A percentile compares a stretch with the other conserved stretches of the same genome.
Evolutionary conservation across 2,888 invertebrate species (phyloP).

Genomic region (Eristalis pertinax): DNA sequence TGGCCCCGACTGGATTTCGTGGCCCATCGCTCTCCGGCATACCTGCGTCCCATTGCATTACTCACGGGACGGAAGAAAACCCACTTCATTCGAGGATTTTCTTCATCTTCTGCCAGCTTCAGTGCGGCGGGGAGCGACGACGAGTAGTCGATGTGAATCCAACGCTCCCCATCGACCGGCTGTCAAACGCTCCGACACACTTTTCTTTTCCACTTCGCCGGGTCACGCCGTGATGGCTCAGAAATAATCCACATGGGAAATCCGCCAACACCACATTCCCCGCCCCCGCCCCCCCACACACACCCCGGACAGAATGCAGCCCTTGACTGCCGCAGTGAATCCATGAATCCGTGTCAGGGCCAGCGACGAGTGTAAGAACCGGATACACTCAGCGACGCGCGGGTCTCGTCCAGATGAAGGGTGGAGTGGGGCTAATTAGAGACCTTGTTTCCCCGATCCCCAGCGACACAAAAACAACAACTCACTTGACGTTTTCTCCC

Average conservation of each 20-base stretch:
- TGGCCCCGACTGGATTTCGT: not conserved
- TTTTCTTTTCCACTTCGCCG: not conserved
- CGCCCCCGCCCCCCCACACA: no score
- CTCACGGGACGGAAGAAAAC: not conserved
- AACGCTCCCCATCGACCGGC: not conserved
- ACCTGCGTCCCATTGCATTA: not conserved
- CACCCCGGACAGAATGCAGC: not conserved
- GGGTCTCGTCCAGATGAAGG: not conserved
- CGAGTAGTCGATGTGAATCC: not conserved
- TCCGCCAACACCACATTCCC: not conserved
- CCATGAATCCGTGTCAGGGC: constrained; percentile 30
- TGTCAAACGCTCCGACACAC: not conserved
- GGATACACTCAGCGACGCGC: constrained; percentile 24
- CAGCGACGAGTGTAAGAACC: constrained; percentile 4
- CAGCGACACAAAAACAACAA: not conserved
- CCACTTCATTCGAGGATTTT: not conserved
- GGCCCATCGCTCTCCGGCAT: not conserved
- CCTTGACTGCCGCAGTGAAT: not conserved
- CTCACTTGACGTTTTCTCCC: not conserved
- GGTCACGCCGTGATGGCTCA: not conserved
- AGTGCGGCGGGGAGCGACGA: not conserved
- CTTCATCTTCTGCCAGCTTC: not conserved
- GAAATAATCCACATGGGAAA: not conserved
- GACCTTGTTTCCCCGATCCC: not conserved
- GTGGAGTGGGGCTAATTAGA: constrained; percentile 58